A percentile compares a stretch with the other conserved stretches of the same genome.
These are phyloP conservation scores for Chaetops frenatus DNA, from an alignment of 2,113 vertebrate species.

Conservation along the genomic window DNA sequence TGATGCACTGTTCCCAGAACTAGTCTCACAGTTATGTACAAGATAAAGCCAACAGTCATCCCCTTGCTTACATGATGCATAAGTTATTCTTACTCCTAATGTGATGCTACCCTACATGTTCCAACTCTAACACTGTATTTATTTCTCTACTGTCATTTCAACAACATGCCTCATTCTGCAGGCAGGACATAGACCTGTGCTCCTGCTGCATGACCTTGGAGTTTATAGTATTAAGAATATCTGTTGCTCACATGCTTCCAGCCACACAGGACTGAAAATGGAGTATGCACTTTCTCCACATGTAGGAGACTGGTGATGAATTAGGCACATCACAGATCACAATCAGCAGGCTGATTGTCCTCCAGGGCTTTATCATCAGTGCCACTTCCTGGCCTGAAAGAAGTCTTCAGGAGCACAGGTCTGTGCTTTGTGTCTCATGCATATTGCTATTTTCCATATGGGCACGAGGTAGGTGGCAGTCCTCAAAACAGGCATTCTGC, in stretches of 20 bases:
- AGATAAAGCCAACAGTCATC: background rate
- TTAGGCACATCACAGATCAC: background rate
- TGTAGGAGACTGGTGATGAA: background rate
- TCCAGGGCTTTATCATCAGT: background rate
- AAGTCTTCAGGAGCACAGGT: background rate
- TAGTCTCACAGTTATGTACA: background rate
- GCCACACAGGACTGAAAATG: background rate
- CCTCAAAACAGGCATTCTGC: background rate
- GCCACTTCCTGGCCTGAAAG: background rate
- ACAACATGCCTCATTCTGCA: background rate
- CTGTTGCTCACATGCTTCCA: background rate
- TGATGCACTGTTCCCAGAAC: background rate
- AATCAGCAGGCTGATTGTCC: background rate
- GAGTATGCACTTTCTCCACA: background rate
- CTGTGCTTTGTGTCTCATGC: background rate
- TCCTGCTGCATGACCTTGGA: background rate
- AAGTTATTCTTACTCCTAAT: background rate
- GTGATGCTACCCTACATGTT: rapidly evolving
- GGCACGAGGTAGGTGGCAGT: background rate
- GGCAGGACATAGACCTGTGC: background rate
- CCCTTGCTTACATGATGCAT: rapidly evolving
- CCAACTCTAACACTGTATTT: background rate
- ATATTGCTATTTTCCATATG: background rate
- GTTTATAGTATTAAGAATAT: background rate
- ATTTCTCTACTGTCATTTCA: background rate